Evolutionary conservation across 2,888 invertebrate species (phyloP), one percentile per base, ranked within the genome.

Genomic region (Drosophila neotestacea): DNA sequence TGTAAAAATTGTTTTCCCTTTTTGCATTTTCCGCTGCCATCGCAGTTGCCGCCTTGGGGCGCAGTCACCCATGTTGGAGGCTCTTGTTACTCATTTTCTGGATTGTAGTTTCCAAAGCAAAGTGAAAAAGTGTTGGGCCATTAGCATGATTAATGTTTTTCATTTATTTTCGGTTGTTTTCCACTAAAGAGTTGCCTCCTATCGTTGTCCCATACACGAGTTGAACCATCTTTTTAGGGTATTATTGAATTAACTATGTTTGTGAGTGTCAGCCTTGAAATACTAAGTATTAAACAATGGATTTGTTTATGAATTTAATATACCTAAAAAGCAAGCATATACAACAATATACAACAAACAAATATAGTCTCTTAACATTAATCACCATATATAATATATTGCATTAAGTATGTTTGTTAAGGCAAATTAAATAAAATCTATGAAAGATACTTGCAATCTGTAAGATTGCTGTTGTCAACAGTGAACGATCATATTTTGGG

Each of bases 101-200:
- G 85, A 88, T 70, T 51, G 72, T 86, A 70, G 69, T 68, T 81
- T 59, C 30, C 39, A 11, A 77, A 66, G 70, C 16, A 42, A 39
- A 32, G 32, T 32, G 70, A 67, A 71, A 72, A 69, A 84, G 71
- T 81, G 82, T 76, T 71, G 81, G 78, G 65, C 85, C 87, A 84
- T 84, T 84, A 88, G 87, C 68, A 78, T 78, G 89, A 88, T 88
- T 86, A 81, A 88, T 84, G 83, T 75, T 73, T 75, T 64, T n/a
- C 63, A 51, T 16, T 39, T 44, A 11, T 52, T 44, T 50, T 39
- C 30, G 42, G 39, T 13, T 30, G 11, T 44, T 44, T 32, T 5
- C 28, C 52, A 52, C 13, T 6, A 39, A 39, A 39, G n/a, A 28
- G 7, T 39, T 27, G 27, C 55, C 34, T 22, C 32, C 42, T 55